Conservation (phyloP, 1,140 invertebrate species). For the Drosophila ironensis region DNA sequence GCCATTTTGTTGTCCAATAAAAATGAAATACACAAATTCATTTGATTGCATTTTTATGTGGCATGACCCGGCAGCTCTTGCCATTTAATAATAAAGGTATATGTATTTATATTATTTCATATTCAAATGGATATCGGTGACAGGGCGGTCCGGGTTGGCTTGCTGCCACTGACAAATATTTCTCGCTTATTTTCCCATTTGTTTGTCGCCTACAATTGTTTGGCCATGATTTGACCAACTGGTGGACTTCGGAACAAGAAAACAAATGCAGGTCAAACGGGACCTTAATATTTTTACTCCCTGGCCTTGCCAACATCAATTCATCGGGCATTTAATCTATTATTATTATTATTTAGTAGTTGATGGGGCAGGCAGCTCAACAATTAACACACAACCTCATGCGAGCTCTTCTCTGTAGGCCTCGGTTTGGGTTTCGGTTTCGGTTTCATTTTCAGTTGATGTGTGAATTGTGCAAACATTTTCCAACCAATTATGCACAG, state of each 20-base stretch:
- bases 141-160: no score
- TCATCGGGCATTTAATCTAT: slow-evolving; percentile 51
- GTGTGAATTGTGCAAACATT: slow-evolving; percentile 52
- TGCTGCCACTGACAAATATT: slow-evolving; percentile 25
- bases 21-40: slow-evolving; percentile 57
- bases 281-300: slow-evolving; percentile 54
- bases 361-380: slow-evolving; percentile 14
- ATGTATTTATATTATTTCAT: slow-evolving; percentile 1
- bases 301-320: slow-evolving; percentile 8
- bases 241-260: background rate
- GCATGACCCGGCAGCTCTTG: background rate
- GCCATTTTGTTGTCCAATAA: slow-evolving; percentile 47
- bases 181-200: slow-evolving; percentile 18
- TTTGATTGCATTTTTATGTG: slow-evolving; percentile 48
- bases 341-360: slow-evolving; percentile 21
- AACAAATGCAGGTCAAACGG: slow-evolving; percentile 9
- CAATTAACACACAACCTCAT: slow-evolving; percentile 42
- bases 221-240: slow-evolving; percentile 53
- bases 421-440: slow-evolving; percentile 22
- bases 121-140: slow-evolving; percentile 17
- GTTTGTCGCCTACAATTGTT: slow-evolving; percentile 41
- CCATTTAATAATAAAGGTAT: no score
- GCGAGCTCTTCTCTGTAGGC: slow-evolving; percentile 7
- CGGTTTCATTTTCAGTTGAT: slow-evolving; percentile 17
- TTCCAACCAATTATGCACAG: slow-evolving; percentile 65